Evolutionary conservation across 2,797 vertebrate genomes (phyloP), one percentile per base, ranked within the genome.

Genomic region (Oophaga sylvatica): DNA sequence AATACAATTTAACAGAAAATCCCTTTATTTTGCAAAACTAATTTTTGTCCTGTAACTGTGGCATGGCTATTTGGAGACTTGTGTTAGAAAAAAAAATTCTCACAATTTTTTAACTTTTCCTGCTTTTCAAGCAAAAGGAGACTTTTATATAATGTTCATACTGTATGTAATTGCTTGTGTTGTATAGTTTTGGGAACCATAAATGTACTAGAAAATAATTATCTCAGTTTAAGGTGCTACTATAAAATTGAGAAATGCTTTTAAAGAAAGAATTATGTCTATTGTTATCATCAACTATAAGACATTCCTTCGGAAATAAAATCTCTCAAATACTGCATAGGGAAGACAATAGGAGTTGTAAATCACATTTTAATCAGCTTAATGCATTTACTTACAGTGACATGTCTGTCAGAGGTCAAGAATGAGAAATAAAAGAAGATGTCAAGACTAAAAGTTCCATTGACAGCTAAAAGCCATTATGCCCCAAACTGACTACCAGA

Each of bases 321-420:
- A 19, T 11, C 65, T 73, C 45, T 76, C 3, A 76, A 20, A 76
- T n/a, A 12, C 12, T n/a, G 41, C 45, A 53, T 53, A 15, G 12
- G n/a, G 6, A 76, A 76, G 73, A 76, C 73, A 76, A 53, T 48
- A 76, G 11, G 22, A 48, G 45, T 76, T 76, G 73, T 76, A 76
- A 76, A 76, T 76, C 73, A 76, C 73, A 20, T 76, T 76, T 76
- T 76, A 76, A 76, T 76, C 73, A 76, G 73, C 73, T 76, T 76
- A 76, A 76, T 76, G 73, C 73, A 53, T 76, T 76, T 76, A 76
- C 73, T 76, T 76, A 73, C 70, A n/a, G 73, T 76, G 73, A 53
- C 45, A 76, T 76, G 73, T 12, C 20, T 76, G 73, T 76, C 73
- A 76, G 19, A 76, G 73, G 41, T 53, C 3, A 53, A 76, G 20